Percentiles rank a stretch among this genome's conserved stretches.
Evolutionary conservation across 2,888 invertebrate genomes (phyloP).

Genomic region (Epirrita christyi): DNA sequence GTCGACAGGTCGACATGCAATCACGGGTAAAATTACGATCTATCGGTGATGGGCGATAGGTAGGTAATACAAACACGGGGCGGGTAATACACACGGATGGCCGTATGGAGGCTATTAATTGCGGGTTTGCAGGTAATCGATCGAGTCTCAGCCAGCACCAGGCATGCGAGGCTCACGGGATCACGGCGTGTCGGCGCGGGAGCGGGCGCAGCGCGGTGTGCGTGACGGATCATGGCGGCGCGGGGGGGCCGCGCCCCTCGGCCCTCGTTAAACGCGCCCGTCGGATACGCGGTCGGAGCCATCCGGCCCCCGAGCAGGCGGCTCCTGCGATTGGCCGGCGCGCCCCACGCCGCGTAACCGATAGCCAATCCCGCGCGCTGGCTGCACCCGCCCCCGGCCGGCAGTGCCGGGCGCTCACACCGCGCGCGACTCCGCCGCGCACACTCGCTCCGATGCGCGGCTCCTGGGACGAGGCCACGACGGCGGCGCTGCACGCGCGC

Average conservation of each 20-base stretch:
- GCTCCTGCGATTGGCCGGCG: constrained; percentile 74
- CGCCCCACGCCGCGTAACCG: constrained; percentile 69
- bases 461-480: constrained; percentile 83
- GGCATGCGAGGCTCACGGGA: constrained; percentile 41
- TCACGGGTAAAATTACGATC: constrained; percentile 52
- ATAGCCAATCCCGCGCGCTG: constrained; percentile 73
- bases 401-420: constrained; percentile 58
- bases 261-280: constrained; percentile 81
- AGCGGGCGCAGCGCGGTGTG: constrained; percentile 58
- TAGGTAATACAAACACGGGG: constrained; percentile 63
- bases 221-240: constrained; percentile 83
- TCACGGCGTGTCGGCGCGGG: constrained; percentile 43
- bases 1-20: constrained; percentile 42
- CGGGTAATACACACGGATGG: constrained; percentile 77
- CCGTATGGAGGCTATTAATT: constrained; percentile 80
- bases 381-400: constrained; percentile 57
- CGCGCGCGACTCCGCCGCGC: constrained; percentile 77
- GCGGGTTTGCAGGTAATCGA: constrained; percentile 81
- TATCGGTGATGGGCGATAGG: constrained; percentile 52
- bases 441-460: constrained; percentile 84
- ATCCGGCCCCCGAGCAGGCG: constrained; percentile 74
- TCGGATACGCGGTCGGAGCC: constrained; percentile 78
- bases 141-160: constrained; percentile 50
- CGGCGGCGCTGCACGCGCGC: constrained; percentile 92
- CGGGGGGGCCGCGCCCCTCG: constrained; percentile 76